Evolutionary conservation across 2,797 vertebrate genomes (phyloP).

Genomic region (Sebastes baramenuke): DNA sequence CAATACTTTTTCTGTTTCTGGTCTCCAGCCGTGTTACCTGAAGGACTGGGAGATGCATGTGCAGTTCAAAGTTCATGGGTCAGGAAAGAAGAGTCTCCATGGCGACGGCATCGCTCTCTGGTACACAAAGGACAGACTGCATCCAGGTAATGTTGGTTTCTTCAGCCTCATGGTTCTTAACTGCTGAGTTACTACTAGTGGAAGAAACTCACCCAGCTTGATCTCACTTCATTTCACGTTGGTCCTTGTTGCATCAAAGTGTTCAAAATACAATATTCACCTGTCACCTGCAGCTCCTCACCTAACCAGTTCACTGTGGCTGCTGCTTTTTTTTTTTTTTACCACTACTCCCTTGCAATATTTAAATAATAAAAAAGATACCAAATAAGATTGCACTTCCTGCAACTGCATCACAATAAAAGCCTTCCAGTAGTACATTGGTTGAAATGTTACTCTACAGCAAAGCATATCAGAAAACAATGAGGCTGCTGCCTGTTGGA

Average conservation of each 20-base stretch:
- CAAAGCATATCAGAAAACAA: background rate
- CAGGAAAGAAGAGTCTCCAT: conserved; percentile 95
- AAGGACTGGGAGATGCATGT: conserved; percentile 99
- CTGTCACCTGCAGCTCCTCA: background rate
- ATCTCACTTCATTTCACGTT: background rate
- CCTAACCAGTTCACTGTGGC: background rate
- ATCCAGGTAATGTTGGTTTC: conserved; percentile 81
- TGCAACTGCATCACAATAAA: background rate
- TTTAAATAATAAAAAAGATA: background rate
- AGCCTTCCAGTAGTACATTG: background rate
- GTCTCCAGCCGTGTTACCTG: conserved; percentile 90
- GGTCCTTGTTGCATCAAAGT: background rate
- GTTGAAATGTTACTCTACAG: background rate
- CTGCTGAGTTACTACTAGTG: background rate
- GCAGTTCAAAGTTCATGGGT: conserved; percentile 94
- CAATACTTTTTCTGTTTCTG: background rate
- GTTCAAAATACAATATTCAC: background rate
- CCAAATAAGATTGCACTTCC: no score
- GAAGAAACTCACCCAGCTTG: background rate
- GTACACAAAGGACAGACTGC: conserved; percentile 94
- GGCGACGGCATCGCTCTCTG: conserved; percentile 96
- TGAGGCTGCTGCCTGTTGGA: background rate
- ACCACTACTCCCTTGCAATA: no score
- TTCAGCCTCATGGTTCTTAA: background rate
- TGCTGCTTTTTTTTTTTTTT: background rate